A percentile compares a stretch with the other conserved stretches of the same genome.
phyloP scores from a whole-genome alignment of 1,140 invertebrate genomes.

The Drosophila funebris region DNA sequence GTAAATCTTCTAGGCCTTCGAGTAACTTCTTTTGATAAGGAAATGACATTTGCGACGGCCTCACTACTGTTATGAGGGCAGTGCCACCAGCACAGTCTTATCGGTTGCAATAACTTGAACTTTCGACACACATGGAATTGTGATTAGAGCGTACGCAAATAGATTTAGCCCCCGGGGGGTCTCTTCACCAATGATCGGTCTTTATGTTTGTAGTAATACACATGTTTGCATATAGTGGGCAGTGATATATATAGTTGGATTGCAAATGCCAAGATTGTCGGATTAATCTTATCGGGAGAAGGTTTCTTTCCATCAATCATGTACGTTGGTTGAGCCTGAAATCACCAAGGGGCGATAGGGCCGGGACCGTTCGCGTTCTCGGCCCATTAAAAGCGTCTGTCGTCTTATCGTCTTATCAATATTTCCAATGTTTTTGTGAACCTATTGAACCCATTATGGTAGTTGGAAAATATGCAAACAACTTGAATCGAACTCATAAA shows the following conservation, averaged over 20 bases:
- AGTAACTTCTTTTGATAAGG: neutral
- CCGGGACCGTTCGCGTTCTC: neutral
- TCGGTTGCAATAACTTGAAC: slow-evolving; percentile 1
- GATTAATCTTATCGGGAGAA: slow-evolving; percentile 5
- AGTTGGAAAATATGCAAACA: slow-evolving; percentile 29
- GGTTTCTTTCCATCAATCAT: slow-evolving; percentile 11
- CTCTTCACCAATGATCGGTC: neutral
- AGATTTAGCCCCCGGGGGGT: slow-evolving; percentile 2
- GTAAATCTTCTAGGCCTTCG: neutral
- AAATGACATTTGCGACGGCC: neutral
- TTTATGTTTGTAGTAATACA: neutral
- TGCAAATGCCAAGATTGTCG: slow-evolving; percentile 8
- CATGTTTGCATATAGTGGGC: neutral
- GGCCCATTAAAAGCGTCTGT: neutral
- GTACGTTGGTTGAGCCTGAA: slow-evolving; percentile 18
- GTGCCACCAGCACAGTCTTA: neutral
- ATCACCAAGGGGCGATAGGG: slow-evolving; percentile 45
- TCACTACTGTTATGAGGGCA: neutral
- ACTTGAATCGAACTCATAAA: slow-evolving; percentile 19
- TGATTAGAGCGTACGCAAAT: slow-evolving; percentile 12
- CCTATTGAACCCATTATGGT: slow-evolving; percentile 49
- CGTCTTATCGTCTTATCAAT: neutral
- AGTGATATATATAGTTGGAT: neutral
- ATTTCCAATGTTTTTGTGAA: slow-evolving; percentile 58
- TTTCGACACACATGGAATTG: neutral